phyloP scores from a whole-genome alignment of 2,113 vertebrate species.

The Anoura caudifer region DNA sequence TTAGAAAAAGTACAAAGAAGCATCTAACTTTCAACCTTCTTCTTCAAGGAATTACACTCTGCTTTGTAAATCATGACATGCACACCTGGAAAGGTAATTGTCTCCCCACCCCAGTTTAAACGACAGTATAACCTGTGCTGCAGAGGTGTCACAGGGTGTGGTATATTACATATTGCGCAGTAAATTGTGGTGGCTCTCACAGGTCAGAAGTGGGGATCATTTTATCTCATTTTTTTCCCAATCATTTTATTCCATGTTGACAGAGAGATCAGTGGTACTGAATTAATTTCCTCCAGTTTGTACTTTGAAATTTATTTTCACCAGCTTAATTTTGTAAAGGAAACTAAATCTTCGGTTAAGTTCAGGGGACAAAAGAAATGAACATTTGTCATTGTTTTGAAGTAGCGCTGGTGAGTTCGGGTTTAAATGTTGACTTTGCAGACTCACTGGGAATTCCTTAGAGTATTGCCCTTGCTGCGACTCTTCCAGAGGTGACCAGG shows the following conservation, averaged over 20 bases:
- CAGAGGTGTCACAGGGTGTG: not conserved
- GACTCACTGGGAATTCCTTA: not conserved
- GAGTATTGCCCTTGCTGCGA: not conserved
- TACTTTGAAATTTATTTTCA: slow-evolving; percentile 41
- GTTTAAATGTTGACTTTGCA: not conserved
- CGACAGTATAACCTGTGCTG: not conserved
- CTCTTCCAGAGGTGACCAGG: not conserved
- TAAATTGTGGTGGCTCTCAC: not conserved
- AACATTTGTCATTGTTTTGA: not conserved
- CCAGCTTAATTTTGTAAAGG: slow-evolving; percentile 22
- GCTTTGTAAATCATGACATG: not conserved
- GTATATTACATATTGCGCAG: not conserved
- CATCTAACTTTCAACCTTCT: not conserved
- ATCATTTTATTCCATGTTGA: not conserved
- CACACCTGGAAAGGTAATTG: not conserved
- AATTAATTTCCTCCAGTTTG: slow-evolving; percentile 29
- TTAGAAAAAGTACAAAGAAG: not conserved
- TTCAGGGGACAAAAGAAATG: not conserved
- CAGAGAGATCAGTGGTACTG: not conserved
- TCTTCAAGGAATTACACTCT: not conserved
- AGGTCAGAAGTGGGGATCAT: not conserved
- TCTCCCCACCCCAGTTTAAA: not conserved
- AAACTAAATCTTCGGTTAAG: slow-evolving; percentile 4
- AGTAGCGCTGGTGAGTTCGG: not conserved
- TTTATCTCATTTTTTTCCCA: not conserved